Evolutionary conservation across 2,113 vertebrate species (phyloP), one percentile per base, ranked within the genome.

Genomic region (Clarias gariepinus): DNA sequence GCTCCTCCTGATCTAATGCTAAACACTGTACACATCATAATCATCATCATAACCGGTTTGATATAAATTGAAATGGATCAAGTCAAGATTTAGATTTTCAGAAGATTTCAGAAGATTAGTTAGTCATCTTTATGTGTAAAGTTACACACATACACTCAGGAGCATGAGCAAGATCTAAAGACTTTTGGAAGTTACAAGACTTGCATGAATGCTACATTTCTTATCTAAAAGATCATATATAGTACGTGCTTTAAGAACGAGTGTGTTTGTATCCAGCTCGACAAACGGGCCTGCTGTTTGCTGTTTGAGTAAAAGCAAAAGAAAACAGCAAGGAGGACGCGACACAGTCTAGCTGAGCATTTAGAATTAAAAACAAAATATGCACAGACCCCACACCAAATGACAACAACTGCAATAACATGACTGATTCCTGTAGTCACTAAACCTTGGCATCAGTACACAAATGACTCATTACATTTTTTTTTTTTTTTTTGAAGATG

Each of bases 311-410:
- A 3, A 73, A 73, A 3, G 63, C n/a, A 2, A 33, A 9, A 33
- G 33, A 52, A 74, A 74, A 25, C 1, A 8, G 10, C 10, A 18
- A 73, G 33, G 33, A 71, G 33, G 28, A 69, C 15, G 1, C 2
- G 66, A 18, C 33, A 68, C n/a, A 8, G 28, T 28, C 13, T 15
- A 66, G 18, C 18, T 21, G 5, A 21, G 4, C 58, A 60, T 4
- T 60, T 60, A 47, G 6, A 6, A 47, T 47, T 4, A 58, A 19
- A 21, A 60, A 19, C 0, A 1, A 60, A 2, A 60, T 0, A 60
- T 2, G n/a, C 2, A 61, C 21, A 10, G 0, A 23, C 60, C 2
- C 19, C 1, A 63, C 0, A 25, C 8, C 21, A 3, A n/a, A 25
- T 1, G 25, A 15, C 25, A 16, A 1, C 15, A 15, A 28, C 11